These are phyloP conservation scores for Melinaea marsaeus DNA, from an alignment of 2,888 invertebrate species.

Conservation along the genomic window DNA sequence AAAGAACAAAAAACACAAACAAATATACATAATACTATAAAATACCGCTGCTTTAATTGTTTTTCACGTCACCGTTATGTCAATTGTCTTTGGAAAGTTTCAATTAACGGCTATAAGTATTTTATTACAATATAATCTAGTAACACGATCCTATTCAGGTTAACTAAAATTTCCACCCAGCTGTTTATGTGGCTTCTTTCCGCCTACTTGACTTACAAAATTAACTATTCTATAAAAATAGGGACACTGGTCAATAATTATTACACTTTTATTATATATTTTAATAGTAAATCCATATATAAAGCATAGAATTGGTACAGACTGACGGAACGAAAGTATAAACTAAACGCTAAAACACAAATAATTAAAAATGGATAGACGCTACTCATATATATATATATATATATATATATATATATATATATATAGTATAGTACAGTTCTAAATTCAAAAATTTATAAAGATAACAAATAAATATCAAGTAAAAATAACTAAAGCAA, in stretches of 20 bases:
- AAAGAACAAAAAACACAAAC: too few species aligned
- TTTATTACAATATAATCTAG: constrained; percentile 33
- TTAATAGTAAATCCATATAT: too few species aligned
- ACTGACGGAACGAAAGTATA: too few species aligned
- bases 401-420: too few species aligned
- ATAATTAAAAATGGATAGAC: too few species aligned
- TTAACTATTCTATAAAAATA: constrained; percentile 3
- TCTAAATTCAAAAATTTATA: background rate
- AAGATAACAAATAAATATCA: constrained; percentile 6
- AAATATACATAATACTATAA: too few species aligned
- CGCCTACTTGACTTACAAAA: constrained; percentile 29
- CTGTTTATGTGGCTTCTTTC: constrained; percentile 45
- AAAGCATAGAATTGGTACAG: too few species aligned
- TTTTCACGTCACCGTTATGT: too few species aligned
- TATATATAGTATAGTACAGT: background rate
- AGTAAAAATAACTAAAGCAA: constrained; percentile 8
- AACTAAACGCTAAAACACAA: too few species aligned
- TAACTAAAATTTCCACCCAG: constrained; percentile 42
- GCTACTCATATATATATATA: too few species aligned
- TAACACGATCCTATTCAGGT: constrained; percentile 41
- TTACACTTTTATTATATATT: background rate
- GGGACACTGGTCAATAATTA: constrained; percentile 7
- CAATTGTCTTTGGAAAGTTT: too few species aligned
- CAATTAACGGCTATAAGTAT: background rate
- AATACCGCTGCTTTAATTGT: too few species aligned